Base-by-base conservation (phyloP, 2,113 vertebrate genomes). In the Heterotilapia buettikoferi region DNA sequence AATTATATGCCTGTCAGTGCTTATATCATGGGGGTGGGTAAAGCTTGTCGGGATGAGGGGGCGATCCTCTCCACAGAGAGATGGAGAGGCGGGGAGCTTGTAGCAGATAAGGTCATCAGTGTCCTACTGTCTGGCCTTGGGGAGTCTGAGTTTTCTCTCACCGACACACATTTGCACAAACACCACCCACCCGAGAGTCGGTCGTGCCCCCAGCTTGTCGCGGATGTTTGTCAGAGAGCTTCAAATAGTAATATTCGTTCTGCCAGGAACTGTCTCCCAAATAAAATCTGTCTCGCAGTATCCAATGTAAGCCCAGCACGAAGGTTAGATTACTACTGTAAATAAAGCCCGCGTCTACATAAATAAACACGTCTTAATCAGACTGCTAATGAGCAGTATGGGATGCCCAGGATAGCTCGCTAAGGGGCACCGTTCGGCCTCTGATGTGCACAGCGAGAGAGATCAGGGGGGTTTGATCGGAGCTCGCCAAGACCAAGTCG, bases 321-420 rank as follows among this genome's bases (percentile, higher is more conserved):
- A 91, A 89, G 89, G 86, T 81, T 83, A 84, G 80, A 93, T 88
- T 87, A 90, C 89, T 90, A 82, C 68, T 90, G 86, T 89, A 95
- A 93, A 94, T 94, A 93, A 93, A 76, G 86, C 79, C 86, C 7
- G 6, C 83, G 91, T 95, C 94, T 93, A 92, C 94, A 92, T 94
- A 92, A 95, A 95, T 96, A 94, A 95, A 93, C 90, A 88, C 53
- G 80, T 88, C 88, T 91, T 95, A 94, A 94, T 96, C 81, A 66
- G 89, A 71, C 87, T 83, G 91, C 95, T 96, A 96, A 96, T 96
- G 94, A 97, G 96, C 90, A 61, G 80, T 78, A 91, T 82, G 88
- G 83, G 83, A 88, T 63, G 88, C 92, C 85, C 89, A 38, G 86
- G 91, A 91, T 94, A 82, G 71, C 93, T 89, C 68, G 53, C 88